These are phyloP conservation scores for Blastomussa wellsi DNA, from an alignment of 92 coral and sea anemone genomes.

Conservation along the genomic window DNA sequence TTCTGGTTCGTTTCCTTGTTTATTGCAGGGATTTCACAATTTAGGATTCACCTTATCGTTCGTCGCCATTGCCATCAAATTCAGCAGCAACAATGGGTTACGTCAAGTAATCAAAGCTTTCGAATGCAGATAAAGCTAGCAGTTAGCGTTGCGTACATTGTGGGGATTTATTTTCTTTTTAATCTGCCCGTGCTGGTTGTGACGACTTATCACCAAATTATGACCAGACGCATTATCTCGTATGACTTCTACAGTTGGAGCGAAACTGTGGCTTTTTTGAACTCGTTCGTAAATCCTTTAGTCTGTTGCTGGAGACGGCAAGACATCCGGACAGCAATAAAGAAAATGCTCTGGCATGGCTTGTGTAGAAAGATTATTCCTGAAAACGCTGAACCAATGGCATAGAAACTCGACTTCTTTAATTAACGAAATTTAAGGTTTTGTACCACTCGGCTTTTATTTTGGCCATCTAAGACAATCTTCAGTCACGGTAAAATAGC, in stretches of 20 bases:
- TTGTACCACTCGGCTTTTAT: no score
- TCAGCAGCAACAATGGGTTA: constrained; percentile 35
- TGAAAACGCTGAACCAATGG: constrained; percentile 6
- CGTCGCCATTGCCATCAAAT: constrained; percentile 65
- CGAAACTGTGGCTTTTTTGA: constrained; percentile 75
- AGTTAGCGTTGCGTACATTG: constrained; percentile 72
- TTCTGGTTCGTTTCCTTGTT: constrained; percentile 65
- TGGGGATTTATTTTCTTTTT: constrained; percentile 66
- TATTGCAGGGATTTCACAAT: constrained; percentile 56
- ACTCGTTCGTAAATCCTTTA: constrained; percentile 76
- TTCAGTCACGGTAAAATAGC: no score
- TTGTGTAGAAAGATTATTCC: constrained; percentile 1
- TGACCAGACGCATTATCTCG: constrained; percentile 42
- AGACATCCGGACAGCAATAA: constrained; percentile 60
- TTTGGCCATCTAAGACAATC: no score
- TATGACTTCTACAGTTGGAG: constrained; percentile 76
- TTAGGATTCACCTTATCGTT: constrained; percentile 49
- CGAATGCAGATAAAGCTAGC: constrained; percentile 63
- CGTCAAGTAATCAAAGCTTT: constrained; percentile 35
- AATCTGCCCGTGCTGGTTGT: constrained; percentile 73
- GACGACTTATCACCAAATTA: constrained; percentile 69
- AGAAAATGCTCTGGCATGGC: constrained; percentile 35
- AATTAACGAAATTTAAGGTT: no score
- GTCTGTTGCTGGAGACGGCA: constrained; percentile 75
- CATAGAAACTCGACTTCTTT: not conserved